Evolutionary conservation across 2,888 invertebrate genomes (phyloP), one percentile per base, ranked within the genome.

Genomic region (Ormyrus rosae): DNA sequence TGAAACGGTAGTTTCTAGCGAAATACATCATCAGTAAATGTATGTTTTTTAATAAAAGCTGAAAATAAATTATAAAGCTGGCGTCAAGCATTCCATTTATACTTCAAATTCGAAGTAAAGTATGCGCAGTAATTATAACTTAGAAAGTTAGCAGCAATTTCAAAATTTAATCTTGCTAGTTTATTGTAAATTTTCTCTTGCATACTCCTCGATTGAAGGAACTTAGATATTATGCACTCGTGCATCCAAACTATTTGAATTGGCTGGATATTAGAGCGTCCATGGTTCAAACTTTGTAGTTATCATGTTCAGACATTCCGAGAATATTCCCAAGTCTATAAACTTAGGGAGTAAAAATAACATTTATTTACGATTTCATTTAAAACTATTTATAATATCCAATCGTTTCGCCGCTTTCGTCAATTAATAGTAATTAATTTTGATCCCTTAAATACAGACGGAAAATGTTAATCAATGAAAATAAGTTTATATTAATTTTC

Each of bases 221-320:
- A 69, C 45, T 69, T 56, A 13, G 10, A 9, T 45, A 13, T 50
- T 9, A 9, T 48, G 58, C 58, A 48, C 58, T 13, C 19, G 48
- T 13, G 68, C 68, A 56, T 56, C 13, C 55, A 48, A 70, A 70
- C 70, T 58, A 50, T 70, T 58, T 48, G 58, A 70, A 48, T 58
- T 58, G 70, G 19, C 48, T 70, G n/a, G 46, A 58, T 58, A 70
- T 48, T 58, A 70, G 48, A 58, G 48, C 45, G 13, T 13, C 70
- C 6, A n/a, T 5, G 13, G 51, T 45, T 53, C 34, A 53, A 67
- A 53, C 67, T 67, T 67, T 0, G n/a, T 67, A 67, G 53, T 53
- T 69, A 46, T 56, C 69, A 56, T 5, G 13, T 6, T n/a, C 69
- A 69, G 56, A 55, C 56, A 46, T 69, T 56, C 69, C 46, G 6